Conservation (phyloP, 2,113 vertebrate species). For the Callospermophilus lateralis region DNA sequence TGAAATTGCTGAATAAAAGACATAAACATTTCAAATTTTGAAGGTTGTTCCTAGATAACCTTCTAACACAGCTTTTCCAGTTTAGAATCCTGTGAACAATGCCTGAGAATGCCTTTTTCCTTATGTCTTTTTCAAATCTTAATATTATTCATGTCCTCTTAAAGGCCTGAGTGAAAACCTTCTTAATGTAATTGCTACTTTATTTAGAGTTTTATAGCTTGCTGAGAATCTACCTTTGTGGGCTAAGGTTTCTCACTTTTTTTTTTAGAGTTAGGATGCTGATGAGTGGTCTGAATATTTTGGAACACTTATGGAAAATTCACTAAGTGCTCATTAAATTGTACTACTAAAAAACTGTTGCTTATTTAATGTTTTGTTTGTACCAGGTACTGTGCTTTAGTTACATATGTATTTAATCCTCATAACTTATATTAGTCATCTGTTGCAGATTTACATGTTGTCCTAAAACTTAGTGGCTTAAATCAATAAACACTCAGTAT, state of each 20-base stretch:
- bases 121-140: slow-evolving; percentile 7
- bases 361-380: slow-evolving; percentile 25
- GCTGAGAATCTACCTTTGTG: background rate
- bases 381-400: background rate
- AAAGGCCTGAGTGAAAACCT: slow-evolving; percentile 39
- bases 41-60: slow-evolving; percentile 16
- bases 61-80: slow-evolving; percentile 38
- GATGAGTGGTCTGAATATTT: slow-evolving; percentile 13
- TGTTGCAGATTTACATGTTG: slow-evolving; percentile 23
- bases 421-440: background rate
- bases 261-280: slow-evolving; percentile 46
- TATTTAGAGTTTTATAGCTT: slow-evolving; percentile 49
- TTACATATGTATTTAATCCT: slow-evolving; percentile 22
- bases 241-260: background rate
- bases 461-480: slow-evolving; percentile 18
- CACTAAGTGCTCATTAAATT: slow-evolving; percentile 23
- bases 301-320: background rate
- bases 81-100: background rate
- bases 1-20: slow-evolving; percentile 33
- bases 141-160: slow-evolving; percentile 34
- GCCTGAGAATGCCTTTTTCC: background rate
- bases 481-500: slow-evolving; percentile 19
- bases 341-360: background rate
- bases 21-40: slow-evolving; percentile 44
- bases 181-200: background rate